Evolutionary conservation across 2,797 vertebrate species (phyloP).

Genomic region (Spheniscus humboldti): DNA sequence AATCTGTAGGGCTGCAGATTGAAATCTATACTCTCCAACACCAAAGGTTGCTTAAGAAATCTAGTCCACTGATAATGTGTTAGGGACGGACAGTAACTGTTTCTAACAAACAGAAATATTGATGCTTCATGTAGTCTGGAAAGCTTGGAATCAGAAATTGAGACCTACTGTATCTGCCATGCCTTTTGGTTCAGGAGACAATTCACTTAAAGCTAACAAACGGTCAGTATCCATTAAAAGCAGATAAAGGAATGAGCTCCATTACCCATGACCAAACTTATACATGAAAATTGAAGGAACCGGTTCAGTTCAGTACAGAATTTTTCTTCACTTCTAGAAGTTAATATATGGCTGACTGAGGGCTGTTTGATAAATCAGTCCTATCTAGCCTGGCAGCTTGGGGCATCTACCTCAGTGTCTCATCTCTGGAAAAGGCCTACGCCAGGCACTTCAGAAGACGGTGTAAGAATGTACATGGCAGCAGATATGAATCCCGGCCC

Average conservation of each 20-base stretch:
- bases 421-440: neutral
- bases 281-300: neutral
- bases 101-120: neutral
- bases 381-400: neutral
- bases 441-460: neutral
- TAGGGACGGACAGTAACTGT: neutral
- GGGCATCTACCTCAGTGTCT: neutral
- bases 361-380: neutral
- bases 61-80: neutral
- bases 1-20: neutral
- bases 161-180: neutral
- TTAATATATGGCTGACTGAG: neutral
- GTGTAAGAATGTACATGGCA: neutral
- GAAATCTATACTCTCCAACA: neutral
- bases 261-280: neutral
- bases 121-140: neutral
- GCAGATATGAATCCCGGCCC: neutral
- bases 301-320: neutral
- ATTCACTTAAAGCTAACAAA: neutral
- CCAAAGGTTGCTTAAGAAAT: neutral
- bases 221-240: neutral
- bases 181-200: neutral
- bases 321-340: neutral
- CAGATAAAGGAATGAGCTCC: neutral
- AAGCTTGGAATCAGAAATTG: neutral